Conservation (phyloP, 2,113 vertebrate genomes). For the Bambusicola thoracicus region DNA sequence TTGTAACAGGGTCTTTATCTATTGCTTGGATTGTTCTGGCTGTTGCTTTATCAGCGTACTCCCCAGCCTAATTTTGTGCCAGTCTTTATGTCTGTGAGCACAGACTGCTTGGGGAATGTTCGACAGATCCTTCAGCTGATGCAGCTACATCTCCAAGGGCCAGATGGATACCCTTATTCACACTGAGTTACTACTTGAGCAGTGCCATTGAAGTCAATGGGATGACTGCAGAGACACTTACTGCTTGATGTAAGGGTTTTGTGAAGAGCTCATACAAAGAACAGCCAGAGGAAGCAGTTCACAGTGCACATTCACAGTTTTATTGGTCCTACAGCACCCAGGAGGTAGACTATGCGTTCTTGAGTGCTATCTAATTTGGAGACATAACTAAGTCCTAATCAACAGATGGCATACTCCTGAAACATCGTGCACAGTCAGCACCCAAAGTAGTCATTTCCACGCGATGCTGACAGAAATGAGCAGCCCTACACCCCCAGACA, state of each 20-base stretch:
- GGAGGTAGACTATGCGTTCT: not conserved
- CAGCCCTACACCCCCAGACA: not conserved
- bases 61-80: slow-evolving; percentile 10
- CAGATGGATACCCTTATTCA: slow-evolving; percentile 9
- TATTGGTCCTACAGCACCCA: not conserved
- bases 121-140: slow-evolving; percentile 27
- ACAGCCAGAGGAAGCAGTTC: not conserved
- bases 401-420: not conserved
- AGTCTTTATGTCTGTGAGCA: fast-evolving
- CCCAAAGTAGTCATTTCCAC: not conserved
- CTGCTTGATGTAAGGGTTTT: not conserved
- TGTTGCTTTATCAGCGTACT: fast-evolving
- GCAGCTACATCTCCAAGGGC: not conserved
- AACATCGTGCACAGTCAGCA: not conserved
- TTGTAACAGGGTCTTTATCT: slow-evolving; percentile 33
- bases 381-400: not conserved
- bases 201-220: not conserved
- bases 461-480: not conserved
- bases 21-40: slow-evolving; percentile 23
- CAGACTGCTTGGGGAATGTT: slow-evolving; percentile 16
- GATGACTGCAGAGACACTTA: not conserved
- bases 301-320: not conserved
- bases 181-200: not conserved
- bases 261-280: not conserved
- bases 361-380: not conserved